Conservation (phyloP, 2,888 invertebrate genomes). For the Gibbula magus region DNA sequence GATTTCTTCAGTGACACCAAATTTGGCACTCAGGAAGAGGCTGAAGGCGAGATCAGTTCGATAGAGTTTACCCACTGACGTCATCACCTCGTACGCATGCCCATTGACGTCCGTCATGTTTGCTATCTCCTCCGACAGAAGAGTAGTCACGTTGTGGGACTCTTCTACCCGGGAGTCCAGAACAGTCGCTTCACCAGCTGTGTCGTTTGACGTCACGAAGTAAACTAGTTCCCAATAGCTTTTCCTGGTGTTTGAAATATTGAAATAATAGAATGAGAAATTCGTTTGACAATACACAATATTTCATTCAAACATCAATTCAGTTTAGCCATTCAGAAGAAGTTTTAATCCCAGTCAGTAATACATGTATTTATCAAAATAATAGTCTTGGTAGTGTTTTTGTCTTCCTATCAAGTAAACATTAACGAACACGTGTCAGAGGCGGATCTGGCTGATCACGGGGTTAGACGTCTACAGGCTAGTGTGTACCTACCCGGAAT, state of each 20-base stretch:
- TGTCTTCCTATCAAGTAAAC: no score
- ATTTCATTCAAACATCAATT: no score
- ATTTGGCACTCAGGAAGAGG: constrained; percentile 8
- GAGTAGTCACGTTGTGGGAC: background rate
- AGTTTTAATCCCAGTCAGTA: no score
- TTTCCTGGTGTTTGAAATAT: background rate
- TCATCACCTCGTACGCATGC: background rate
- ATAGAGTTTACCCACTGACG: background rate
- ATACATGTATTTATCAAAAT: no score
- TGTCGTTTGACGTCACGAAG: background rate
- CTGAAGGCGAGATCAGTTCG: background rate
- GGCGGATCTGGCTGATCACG: no score
- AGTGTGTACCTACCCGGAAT: background rate
- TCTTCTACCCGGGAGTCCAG: background rate
- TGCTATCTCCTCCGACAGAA: background rate
- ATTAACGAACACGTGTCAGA: no score
- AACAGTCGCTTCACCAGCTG: background rate
- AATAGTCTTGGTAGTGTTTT: no score
- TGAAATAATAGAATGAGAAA: no score
- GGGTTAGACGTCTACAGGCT: no score
- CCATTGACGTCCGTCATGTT: constrained; percentile 8
- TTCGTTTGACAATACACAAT: no score
- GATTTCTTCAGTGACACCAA: background rate
- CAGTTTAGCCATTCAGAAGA: no score
- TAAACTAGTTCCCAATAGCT: constrained; percentile 1